Evolutionary conservation across 2,113 vertebrate species (phyloP).

Genomic region (Okapia johnstoni): DNA sequence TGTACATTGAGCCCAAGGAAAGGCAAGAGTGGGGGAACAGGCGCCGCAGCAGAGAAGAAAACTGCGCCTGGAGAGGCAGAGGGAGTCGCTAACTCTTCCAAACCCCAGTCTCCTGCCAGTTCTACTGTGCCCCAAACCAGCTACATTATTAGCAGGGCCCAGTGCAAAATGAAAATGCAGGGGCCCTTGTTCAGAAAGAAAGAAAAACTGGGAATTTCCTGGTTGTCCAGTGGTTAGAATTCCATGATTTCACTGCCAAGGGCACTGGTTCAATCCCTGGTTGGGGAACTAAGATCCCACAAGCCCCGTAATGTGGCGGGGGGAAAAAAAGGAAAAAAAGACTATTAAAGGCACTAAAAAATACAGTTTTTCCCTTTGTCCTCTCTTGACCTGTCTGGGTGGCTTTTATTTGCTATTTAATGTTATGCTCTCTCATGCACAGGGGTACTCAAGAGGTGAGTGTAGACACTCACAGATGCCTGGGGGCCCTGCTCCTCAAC

Average conservation of each 20-base stretch:
- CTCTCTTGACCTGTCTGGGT: neutral
- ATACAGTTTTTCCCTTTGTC: neutral
- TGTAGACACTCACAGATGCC: neutral
- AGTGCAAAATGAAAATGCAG: neutral
- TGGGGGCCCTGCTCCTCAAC: neutral
- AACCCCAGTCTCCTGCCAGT: neutral
- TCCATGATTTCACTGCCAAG: neutral
- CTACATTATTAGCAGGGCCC: neutral
- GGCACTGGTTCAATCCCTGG: fast-evolving
- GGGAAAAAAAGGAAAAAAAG: neutral
- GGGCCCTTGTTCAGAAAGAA: neutral
- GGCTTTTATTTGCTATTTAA: neutral
- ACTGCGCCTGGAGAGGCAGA: neutral
- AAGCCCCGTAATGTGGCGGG: fast-evolving
- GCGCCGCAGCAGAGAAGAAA: neutral
- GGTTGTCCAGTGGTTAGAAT: neutral
- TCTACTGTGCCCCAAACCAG: neutral
- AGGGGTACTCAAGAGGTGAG: neutral
- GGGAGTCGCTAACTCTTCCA: neutral
- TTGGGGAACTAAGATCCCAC: neutral
- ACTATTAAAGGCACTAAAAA: neutral
- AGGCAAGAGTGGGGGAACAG: neutral
- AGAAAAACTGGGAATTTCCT: neutral
- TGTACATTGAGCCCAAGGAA: neutral
- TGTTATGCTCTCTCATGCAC: neutral